phyloP scores from a whole-genome alignment of 2,797 vertebrate species.

The Pterois miles region DNA sequence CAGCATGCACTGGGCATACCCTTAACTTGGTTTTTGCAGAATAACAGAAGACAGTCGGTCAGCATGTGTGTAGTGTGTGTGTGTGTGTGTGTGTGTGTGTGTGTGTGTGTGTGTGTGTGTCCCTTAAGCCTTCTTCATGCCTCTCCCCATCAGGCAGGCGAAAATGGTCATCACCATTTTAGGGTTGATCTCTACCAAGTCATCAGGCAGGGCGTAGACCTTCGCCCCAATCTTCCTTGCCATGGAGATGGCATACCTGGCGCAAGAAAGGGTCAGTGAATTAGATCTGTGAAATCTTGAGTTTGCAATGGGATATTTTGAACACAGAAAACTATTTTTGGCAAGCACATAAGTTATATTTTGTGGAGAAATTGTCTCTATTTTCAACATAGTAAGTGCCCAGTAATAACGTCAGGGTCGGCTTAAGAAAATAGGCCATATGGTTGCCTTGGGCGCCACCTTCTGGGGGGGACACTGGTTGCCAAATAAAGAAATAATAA shows the following conservation, averaged over 20 bases:
- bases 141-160: constrained; percentile 96
- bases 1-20: constrained; percentile 7
- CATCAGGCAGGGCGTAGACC: constrained; percentile 95
- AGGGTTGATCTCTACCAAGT: constrained; percentile 94
- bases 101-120: constrained; percentile 3
- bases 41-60: constrained; percentile 51
- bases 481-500: too few relatives aligned
- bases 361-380: background rate
- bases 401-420: too few relatives aligned
- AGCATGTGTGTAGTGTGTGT: constrained; percentile 28
- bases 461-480: too few relatives aligned
- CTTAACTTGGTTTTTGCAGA: background rate
- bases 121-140: constrained; percentile 91
- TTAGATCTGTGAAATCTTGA: background rate
- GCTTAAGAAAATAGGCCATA: too few relatives aligned
- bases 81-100: constrained; percentile 18
- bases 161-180: constrained; percentile 99
- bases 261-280: constrained; percentile 37
- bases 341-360: background rate
- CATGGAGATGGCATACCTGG: constrained; percentile 95
- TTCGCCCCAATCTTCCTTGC: constrained; percentile 95
- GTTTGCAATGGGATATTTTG: background rate
- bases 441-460: too few relatives aligned
- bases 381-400: background rate
- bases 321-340: background rate